phyloP scores from a whole-genome alignment of 2,113 vertebrate genomes.

The Zosterops borbonicus region DNA sequence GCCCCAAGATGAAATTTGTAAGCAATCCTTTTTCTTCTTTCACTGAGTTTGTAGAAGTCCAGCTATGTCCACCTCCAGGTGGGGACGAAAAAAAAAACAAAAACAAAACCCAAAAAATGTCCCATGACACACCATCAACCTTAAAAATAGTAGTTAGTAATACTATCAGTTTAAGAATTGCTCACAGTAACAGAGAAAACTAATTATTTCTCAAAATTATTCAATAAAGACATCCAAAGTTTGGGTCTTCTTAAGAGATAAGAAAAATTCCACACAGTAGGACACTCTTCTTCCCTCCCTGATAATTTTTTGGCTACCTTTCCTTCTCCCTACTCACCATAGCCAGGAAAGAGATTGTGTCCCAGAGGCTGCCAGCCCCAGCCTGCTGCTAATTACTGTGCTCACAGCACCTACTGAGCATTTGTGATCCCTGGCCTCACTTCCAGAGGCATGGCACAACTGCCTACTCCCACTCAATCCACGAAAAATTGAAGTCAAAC shows the following conservation, averaged over 20 bases:
- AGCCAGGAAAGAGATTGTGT: neutral
- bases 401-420: neutral
- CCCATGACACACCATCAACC: neutral
- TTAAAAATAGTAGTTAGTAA: neutral
- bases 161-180: neutral
- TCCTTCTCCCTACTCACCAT: constrained; percentile 2
- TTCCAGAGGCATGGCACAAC: constrained; percentile 36
- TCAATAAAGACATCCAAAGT: neutral
- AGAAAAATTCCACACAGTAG: neutral
- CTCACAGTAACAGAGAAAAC: neutral
- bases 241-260: neutral
- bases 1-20: neutral
- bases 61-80: neutral
- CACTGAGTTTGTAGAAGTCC: neutral
- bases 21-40: neutral
- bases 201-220: neutral
- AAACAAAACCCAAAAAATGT: neutral
- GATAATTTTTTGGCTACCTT: neutral
- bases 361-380: neutral
- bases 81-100: fast-evolving
- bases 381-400: constrained; percentile 3
- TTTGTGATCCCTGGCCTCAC: neutral
- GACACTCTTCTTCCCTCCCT: neutral
- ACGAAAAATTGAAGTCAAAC: constrained; percentile 52
- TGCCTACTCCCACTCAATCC: constrained; percentile 51